phyloP scores from a whole-genome alignment of 2,888 invertebrate species.

The Punctoribates punctum region DNA sequence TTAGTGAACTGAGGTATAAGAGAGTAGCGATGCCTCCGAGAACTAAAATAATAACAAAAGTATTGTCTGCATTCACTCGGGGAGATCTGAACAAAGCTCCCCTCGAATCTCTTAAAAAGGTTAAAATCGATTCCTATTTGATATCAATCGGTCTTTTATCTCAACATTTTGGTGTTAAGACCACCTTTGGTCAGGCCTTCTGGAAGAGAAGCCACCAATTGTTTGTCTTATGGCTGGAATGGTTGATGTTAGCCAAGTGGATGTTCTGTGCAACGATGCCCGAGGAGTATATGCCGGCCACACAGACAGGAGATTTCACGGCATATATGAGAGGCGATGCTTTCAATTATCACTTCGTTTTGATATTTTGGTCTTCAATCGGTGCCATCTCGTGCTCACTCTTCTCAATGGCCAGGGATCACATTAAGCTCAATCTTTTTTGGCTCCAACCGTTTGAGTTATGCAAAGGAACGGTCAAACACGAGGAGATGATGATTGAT shows the following conservation, averaged over 20 bases:
- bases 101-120: not conserved
- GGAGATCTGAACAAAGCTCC: not conserved
- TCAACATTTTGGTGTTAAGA: not conserved
- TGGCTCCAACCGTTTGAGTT: constrained; percentile 20
- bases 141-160: constrained; percentile 3
- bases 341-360: constrained; percentile 2
- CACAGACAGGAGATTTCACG: not conserved
- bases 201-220: constrained; percentile 2
- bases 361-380: not conserved
- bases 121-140: constrained; percentile 6
- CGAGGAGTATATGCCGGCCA: not conserved
- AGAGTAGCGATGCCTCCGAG: not conserved
- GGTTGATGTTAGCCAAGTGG: constrained; percentile 16
- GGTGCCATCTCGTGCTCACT: not conserved
- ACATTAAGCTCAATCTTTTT: not conserved
- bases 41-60: not conserved
- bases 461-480: constrained; percentile 2
- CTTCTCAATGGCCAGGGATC: not conserved
- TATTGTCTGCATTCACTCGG: not conserved
- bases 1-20: no score
- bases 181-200: not conserved
- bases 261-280: not conserved
- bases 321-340: not conserved
- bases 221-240: not conserved
- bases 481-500: not conserved